Base-by-base conservation (phyloP, 2,113 vertebrate species). In the Numenius arquata region DNA sequence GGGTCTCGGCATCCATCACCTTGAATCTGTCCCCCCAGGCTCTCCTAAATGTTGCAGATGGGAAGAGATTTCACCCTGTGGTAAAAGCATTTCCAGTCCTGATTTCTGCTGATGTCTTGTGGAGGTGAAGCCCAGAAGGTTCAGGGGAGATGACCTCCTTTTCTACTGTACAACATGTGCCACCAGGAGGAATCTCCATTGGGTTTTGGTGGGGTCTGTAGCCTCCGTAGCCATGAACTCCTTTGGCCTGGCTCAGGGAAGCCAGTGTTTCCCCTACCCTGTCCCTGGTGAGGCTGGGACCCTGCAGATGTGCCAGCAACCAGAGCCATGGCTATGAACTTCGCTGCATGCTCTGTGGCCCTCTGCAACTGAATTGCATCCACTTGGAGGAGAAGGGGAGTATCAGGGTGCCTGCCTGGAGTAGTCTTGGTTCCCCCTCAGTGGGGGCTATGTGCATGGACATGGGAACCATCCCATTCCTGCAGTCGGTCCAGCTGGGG, bases 381-480 rank as follows among this genome's bases (percentile, higher is more conserved):
- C 18, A 17, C 36, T 41, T n/a, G 36, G 43, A 34, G 43, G 15
- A 21, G 26, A 63, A 56, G 30, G 22, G 70, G 38, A 85, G 9
- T 3, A 20, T 11, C 6, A 29, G 38, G 17, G 8, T 2, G 34
- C 8, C 29, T 95, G 10, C 20, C 34, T 48, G 66, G 43, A 56
- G 29, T 27, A 34, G 7, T 5, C 43, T 61, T 43, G 29, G 43
- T 48, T 11, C 26, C 10, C 13, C 3, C 17, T 11, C 2, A 6
- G 12, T 16, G 5, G 13, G 25, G 15, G 7, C 22, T 23, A 30
- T 52, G 48, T 66, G 32, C 17, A 32, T 7, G 36, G 65, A 13
- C 59, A 34, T 0, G 1, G 38, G 63, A 40, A 53, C 40, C 1
- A 2, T 14, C 25, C 36, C 5, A 0, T 47, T 58, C 38, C 75